phyloP scores from a whole-genome alignment of 2,797 vertebrate species.

The Pangasius larnaudii region DNA sequence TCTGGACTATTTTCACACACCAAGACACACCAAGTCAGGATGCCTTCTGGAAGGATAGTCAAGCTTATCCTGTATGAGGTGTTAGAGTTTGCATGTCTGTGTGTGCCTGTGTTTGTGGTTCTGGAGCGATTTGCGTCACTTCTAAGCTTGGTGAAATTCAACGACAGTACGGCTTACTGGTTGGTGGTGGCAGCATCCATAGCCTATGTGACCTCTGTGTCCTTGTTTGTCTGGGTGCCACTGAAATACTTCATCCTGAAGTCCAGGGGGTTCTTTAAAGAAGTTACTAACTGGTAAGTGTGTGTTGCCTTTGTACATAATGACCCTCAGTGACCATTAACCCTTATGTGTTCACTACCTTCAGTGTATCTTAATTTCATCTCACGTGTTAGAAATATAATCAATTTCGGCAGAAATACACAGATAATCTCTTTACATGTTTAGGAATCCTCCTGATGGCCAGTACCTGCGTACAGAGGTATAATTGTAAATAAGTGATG shows the following conservation, averaged over 20 bases:
- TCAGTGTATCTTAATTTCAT: background rate
- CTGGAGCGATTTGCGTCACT: conserved; percentile 73
- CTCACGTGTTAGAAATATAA: background rate
- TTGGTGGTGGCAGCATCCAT: conserved; percentile 80
- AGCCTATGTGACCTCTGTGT: conserved; percentile 78
- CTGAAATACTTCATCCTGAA: conserved; percentile 79
- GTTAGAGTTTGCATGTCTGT: conserved; percentile 73
- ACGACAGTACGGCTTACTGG: conserved; percentile 74
- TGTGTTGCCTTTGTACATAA: background rate
- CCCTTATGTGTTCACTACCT: background rate
- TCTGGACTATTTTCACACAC: conserved; percentile 25
- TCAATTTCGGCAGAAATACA: background rate
- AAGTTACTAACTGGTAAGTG: conserved; percentile 81
- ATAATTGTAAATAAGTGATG: background rate
- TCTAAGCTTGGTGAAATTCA: conserved; percentile 48
- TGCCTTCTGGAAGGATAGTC: conserved; percentile 72
- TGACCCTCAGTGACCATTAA: background rate
- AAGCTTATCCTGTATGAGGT: conserved; percentile 79
- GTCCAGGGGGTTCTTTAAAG: conserved; percentile 62
- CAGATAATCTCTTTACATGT: background rate
- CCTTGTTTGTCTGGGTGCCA: conserved; percentile 85
- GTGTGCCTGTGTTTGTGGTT: conserved; percentile 69
- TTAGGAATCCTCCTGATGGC: background rate
- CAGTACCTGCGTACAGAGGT: background rate
- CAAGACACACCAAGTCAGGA: conserved; percentile 31